These are phyloP conservation scores for Idaea biselata DNA, from an alignment of 2,888 invertebrate species.

Conservation along the genomic window DNA sequence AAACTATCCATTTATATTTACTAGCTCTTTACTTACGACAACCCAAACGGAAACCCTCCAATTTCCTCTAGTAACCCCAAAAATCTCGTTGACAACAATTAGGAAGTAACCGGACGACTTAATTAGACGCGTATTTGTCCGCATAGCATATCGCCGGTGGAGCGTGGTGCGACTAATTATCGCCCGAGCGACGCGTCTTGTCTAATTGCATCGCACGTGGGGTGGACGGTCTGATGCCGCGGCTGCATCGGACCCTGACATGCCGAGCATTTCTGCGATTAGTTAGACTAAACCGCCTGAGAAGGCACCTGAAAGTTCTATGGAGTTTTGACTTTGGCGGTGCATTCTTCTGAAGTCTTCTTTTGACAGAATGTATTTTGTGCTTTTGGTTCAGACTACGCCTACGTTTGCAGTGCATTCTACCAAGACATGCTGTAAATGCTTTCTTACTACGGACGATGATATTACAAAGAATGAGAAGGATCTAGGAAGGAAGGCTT, in stretches of 20 bases:
- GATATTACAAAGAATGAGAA: too few relatives aligned
- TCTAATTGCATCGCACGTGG: not conserved
- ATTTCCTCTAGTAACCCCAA: not conserved
- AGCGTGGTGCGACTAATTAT: conserved; percentile 1
- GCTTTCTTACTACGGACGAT: too few relatives aligned
- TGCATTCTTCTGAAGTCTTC: not conserved
- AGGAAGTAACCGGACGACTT: not conserved
- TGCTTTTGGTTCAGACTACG: not conserved
- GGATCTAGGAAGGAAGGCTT: too few relatives aligned
- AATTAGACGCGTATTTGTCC: not conserved
- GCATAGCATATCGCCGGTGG: not conserved
- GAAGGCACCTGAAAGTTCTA: not conserved
- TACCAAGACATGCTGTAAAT: too few relatives aligned
- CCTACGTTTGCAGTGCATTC: too few relatives aligned
- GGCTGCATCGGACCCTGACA: not conserved
- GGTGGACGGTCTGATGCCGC: not conserved
- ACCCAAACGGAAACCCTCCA: not conserved
- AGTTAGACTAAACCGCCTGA: not conserved
- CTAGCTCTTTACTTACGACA: not conserved
- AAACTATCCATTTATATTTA: not conserved
- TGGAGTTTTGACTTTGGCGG: too few relatives aligned
- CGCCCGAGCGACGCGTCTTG: not conserved
- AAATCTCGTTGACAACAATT: not conserved
- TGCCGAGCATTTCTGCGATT: not conserved
- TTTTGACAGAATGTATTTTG: not conserved